Evolutionary conservation across 2,888 invertebrate species (phyloP).

Genomic region (Clepsis dumicolana): DNA sequence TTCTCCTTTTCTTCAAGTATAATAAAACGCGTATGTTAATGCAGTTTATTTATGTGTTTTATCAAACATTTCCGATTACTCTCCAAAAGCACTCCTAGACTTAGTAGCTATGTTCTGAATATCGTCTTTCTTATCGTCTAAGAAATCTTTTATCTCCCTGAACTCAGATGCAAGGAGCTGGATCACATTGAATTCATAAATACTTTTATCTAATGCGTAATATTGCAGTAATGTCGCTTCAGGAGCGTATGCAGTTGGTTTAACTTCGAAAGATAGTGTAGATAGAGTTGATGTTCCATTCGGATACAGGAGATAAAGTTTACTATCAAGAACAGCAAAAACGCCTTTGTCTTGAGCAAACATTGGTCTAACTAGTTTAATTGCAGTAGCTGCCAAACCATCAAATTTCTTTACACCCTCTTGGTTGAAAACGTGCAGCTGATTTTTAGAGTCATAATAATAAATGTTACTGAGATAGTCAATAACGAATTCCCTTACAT

Average conservation of each 20-base stretch:
- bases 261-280: background rate
- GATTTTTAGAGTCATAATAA: constrained; percentile 12
- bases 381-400: background rate
- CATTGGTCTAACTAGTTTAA: constrained; percentile 31
- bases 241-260: constrained; percentile 37
- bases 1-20: too few species aligned
- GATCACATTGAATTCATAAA: constrained; percentile 34
- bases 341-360: constrained; percentile 20
- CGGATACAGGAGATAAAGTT: constrained; percentile 18
- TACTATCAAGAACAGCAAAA: constrained; percentile 15
- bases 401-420: constrained; percentile 22
- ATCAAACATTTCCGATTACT: background rate
- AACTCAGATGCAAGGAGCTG: background rate
- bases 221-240: constrained; percentile 34
- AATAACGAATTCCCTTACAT: constrained; percentile 27
- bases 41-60: background rate
- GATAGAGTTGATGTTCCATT: constrained; percentile 3
- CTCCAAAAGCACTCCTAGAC: constrained; percentile 33
- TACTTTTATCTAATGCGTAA: constrained; percentile 27
- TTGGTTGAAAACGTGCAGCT: constrained; percentile 13
- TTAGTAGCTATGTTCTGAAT: constrained; percentile 30
- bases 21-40: background rate
- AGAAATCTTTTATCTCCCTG: constrained; percentile 13
- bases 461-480: constrained; percentile 28
- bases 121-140: constrained; percentile 18